Evolutionary conservation across 2,888 invertebrate species (phyloP).

Genomic region (Bugulina stolonifera): DNA sequence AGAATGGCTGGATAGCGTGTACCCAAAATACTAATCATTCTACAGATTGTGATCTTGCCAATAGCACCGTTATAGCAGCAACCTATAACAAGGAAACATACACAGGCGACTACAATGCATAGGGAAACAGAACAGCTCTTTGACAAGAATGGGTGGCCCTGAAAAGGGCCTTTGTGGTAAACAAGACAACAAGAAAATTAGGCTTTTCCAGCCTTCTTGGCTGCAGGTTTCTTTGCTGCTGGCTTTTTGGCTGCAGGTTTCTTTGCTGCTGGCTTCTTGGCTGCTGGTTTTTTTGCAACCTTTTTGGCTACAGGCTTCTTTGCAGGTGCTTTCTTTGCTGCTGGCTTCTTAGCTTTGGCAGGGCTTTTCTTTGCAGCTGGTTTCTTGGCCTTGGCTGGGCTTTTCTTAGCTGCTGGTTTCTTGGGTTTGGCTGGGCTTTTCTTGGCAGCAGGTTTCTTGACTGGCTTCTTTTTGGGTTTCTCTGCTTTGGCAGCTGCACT

Average conservation of each 20-base stretch:
- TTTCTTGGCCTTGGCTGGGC: conserved; percentile 29
- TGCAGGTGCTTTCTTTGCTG: conserved; percentile 28
- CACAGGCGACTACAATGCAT: too few species aligned
- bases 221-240: neutral
- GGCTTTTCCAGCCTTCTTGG: conserved; percentile 2
- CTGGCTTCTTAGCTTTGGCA: conserved; percentile 29
- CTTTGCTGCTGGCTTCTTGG: conserved; percentile 23
- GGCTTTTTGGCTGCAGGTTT: conserved; percentile 23
- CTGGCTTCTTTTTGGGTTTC: conserved; percentile 30
- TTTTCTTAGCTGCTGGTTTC: conserved; percentile 27
- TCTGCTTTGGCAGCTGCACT: conserved; percentile 30
- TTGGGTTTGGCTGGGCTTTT: conserved; percentile 29
- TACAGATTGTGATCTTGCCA: too few species aligned
- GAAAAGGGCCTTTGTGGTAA: conserved; percentile 22
- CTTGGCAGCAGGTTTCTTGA: conserved; percentile 29
- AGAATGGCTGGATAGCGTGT: too few species aligned
- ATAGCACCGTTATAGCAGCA: too few species aligned
- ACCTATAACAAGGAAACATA: too few species aligned
- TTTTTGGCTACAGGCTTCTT: conserved; percentile 30
- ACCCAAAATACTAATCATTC: too few species aligned
- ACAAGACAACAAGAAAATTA: neutral
- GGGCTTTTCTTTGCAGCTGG: conserved; percentile 27
- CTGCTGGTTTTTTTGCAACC: conserved; percentile 28
- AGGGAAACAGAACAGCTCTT: too few species aligned
- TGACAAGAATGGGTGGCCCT: conserved; percentile 26